phyloP scores from a whole-genome alignment of 2,113 vertebrate genomes.

The Austrofundulus limnaeus region DNA sequence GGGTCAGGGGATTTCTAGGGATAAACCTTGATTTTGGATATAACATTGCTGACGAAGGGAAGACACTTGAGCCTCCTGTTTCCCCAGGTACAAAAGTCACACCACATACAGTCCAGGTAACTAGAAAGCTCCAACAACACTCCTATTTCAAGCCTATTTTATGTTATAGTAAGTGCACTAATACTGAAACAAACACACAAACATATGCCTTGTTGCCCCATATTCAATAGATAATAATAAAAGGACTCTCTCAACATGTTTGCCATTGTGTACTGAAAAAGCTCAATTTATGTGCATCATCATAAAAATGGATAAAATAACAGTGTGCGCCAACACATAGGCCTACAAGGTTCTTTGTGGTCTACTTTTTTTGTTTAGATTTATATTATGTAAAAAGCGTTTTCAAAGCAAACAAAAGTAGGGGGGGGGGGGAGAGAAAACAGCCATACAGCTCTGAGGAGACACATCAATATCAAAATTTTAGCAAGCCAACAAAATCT shows the following conservation, averaged over 20 bases:
- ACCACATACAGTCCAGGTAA: constrained; percentile 80
- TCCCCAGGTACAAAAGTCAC: constrained; percentile 79
- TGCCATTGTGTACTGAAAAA: constrained; percentile 72
- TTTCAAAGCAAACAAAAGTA: constrained; percentile 70
- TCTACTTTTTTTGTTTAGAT: constrained; percentile 53
- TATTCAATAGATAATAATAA: constrained; percentile 71
- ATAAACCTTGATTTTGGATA: constrained; percentile 61
- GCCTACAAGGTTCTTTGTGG: constrained; percentile 60
- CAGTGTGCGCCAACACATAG: constrained; percentile 68
- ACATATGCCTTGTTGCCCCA: constrained; percentile 71
- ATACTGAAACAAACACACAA: constrained; percentile 77
- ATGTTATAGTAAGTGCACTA: constrained; percentile 82
- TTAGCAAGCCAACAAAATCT: constrained; percentile 77
- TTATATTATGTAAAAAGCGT: constrained; percentile 61
- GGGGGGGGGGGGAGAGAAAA: constrained; percentile 47
- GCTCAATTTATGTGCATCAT: constrained; percentile 64
- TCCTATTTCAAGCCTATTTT: constrained; percentile 83
- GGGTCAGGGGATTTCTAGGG: constrained; percentile 47
- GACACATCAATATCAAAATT: constrained; percentile 73
- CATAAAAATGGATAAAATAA: constrained; percentile 73
- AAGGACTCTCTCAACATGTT: constrained; percentile 68
- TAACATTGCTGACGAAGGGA: constrained; percentile 73
- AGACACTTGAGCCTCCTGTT: constrained; percentile 72
- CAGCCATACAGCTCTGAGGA: constrained; percentile 68
- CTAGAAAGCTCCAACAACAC: constrained; percentile 81